Evolutionary conservation across 1,140 invertebrate species (phyloP).

Genomic region (Bombus balteatus): DNA sequence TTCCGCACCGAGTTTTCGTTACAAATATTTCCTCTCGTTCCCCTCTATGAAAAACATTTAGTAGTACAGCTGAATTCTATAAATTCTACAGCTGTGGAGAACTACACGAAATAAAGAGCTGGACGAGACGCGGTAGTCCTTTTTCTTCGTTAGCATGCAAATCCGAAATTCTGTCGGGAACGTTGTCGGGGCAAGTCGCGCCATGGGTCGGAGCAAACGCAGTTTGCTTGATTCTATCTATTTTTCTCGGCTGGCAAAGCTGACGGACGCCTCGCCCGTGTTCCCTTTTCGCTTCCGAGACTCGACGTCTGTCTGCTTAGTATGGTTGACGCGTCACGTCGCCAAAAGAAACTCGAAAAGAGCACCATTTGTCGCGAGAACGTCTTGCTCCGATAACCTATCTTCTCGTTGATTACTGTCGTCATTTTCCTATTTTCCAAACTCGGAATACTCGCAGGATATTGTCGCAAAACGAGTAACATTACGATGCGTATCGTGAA

Average conservation of each 20-base stretch:
- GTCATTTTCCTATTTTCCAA: background rate
- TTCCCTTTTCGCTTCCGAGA: background rate
- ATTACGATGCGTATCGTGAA: too few species aligned
- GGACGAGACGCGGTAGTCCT: background rate
- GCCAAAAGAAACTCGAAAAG: constrained; percentile 7
- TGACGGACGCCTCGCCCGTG: background rate
- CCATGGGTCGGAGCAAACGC: constrained; percentile 38
- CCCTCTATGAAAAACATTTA: too few species aligned
- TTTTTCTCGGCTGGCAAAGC: constrained; percentile 38
- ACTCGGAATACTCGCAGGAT: too few species aligned
- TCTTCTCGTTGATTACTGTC: background rate
- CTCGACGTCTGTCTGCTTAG: constrained; percentile 35
- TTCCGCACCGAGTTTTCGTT: background rate
- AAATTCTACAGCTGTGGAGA: background rate
- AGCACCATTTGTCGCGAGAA: background rate
- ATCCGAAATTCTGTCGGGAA: constrained; percentile 46
- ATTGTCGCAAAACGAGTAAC: too few species aligned
- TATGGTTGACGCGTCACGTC: constrained; percentile 20
- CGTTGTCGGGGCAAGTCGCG: background rate
- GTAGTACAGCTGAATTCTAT: too few species aligned
- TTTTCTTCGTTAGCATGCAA: constrained; percentile 48
- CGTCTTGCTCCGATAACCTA: background rate
- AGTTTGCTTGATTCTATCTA: constrained; percentile 34
- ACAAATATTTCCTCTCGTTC: background rate
- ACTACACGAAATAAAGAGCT: too few species aligned